Base-by-base conservation (phyloP, 2,113 vertebrate species). In the Pseudopodoces humilis region DNA sequence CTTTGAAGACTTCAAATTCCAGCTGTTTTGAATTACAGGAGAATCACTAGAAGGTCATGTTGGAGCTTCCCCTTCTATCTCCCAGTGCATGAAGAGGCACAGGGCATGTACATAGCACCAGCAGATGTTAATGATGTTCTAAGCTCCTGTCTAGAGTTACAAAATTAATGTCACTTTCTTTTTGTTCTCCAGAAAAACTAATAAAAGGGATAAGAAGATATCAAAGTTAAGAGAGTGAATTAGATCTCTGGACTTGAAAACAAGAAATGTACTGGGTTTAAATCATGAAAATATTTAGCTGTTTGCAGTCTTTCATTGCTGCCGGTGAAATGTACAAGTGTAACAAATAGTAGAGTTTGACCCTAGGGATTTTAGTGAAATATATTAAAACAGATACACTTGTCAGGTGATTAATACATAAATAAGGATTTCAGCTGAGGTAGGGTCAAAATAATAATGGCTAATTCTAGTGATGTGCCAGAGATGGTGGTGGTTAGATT, bases 361-460 rank as follows among this genome's bases (percentile, higher is more conserved):
- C 69, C 50, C 31, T 24, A 52, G 58, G 33, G 72, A 60, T 88
- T 90, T 90, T 68, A 65, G 15, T 91, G 31, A 84, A 93, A 62
- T 58, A 56, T n/a, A 43, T 78, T 88, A 59, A 93, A 95, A 60
- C 22, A 71, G 44, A 55, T 93, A 28, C 7, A 82, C 25, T 71
- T 39, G 47, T 88, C 53, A 86, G 44, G 31, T 82, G 77, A 76
- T 92, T 64, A 95, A 94, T 90, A 88, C 28, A 82, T 86, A 95
- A 95, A 91, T 88, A 91, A 56, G 30, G 69, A 91, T 95, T 96
- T 93, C 70, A 89, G 28, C 74, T 72, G 56, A 93, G 52, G 46
- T 55, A 65, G n/a, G 37, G 79, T 83, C 52, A 90, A 95, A 96
- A 90, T 90, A 95, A 87, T 86, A 84, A 41, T 55, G 43, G 37